Evolutionary conservation across 2,888 invertebrate genomes (phyloP).

Genomic region (Physocephala rufipes): DNA sequence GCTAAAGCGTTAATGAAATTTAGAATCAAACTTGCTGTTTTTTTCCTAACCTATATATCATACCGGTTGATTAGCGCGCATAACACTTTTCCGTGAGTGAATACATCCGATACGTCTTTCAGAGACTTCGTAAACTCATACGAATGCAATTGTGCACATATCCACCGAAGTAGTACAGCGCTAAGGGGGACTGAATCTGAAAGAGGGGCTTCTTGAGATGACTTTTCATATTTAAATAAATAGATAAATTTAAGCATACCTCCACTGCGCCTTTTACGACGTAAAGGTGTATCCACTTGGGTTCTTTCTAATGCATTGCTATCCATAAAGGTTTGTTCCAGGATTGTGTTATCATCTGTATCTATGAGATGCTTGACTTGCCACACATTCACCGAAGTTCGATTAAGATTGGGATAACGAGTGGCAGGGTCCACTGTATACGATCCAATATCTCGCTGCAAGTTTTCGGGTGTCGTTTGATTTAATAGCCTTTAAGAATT

Average conservation of each 20-base stretch:
- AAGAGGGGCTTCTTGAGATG: neutral
- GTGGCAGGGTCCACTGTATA: constrained; percentile 89
- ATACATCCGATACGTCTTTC: constrained; percentile 63
- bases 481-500: constrained; percentile 68
- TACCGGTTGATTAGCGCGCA: constrained; percentile 65
- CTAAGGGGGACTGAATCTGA: constrained; percentile 61
- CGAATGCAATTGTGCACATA: constrained; percentile 61
- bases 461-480: constrained; percentile 96
- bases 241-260: constrained; percentile 48
- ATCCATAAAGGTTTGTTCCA: constrained; percentile 68
- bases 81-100: constrained; percentile 63
- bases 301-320: constrained; percentile 70
- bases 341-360: constrained; percentile 73
- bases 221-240: constrained; percentile 16
- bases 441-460: constrained; percentile 86
- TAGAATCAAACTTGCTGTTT: too few relatives aligned
- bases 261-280: constrained; percentile 63
- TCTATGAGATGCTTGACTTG: constrained; percentile 79
- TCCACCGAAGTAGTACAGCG: constrained; percentile 63
- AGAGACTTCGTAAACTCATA: constrained; percentile 60
- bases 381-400: constrained; percentile 77
- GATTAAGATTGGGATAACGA: constrained; percentile 85
- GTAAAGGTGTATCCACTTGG: constrained; percentile 71
- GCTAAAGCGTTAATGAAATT: constrained; percentile 60
- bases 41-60: constrained; percentile 2